Conservation (phyloP, 1,140 invertebrate genomes). For the Manduca sexta region DNA sequence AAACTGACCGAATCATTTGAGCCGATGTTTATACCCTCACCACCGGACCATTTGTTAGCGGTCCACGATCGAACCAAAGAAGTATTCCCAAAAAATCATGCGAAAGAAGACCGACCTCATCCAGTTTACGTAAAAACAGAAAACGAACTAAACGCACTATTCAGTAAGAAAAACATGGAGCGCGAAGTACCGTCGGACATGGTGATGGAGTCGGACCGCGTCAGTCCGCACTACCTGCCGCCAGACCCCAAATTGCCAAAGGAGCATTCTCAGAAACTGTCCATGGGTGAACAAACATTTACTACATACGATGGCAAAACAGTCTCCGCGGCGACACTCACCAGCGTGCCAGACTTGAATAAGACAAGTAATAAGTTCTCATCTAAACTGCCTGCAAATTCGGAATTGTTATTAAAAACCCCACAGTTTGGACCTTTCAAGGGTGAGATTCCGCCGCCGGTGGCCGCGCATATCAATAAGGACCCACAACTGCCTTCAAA, state of each 20-base stretch:
- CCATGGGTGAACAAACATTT: conserved; percentile 70
- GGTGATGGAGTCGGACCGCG: conserved; percentile 80
- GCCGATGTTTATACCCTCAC: conserved; percentile 83
- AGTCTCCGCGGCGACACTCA: conserved; percentile 77
- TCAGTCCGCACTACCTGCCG: conserved; percentile 80
- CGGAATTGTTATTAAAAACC: conserved; percentile 75
- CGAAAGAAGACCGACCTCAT: conserved; percentile 64
- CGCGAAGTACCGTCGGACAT: conserved; percentile 66
- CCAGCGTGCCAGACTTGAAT: conserved; percentile 73
- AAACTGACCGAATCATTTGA: conserved; percentile 77
- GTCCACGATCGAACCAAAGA: conserved; percentile 63
- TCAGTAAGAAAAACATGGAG: conserved; percentile 57
- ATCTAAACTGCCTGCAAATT: conserved; percentile 73
- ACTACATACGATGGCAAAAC: conserved; percentile 83
- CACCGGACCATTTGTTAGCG: conserved; percentile 70
- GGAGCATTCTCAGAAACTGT: conserved; percentile 58
- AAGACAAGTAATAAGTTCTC: conserved; percentile 53
- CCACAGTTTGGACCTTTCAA: conserved; percentile 82
- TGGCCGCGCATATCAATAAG: conserved; percentile 43
- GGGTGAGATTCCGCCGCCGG: conserved; percentile 78
- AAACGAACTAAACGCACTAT: conserved; percentile 45
- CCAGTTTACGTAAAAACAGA: conserved; percentile 62
- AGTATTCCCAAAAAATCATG: conserved; percentile 58
- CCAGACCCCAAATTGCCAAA: conserved; percentile 70
- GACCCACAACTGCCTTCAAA: conserved; percentile 10